Evolutionary conservation across 2,113 vertebrate genomes (phyloP).

Genomic region (Microcebus tavaratra): DNA sequence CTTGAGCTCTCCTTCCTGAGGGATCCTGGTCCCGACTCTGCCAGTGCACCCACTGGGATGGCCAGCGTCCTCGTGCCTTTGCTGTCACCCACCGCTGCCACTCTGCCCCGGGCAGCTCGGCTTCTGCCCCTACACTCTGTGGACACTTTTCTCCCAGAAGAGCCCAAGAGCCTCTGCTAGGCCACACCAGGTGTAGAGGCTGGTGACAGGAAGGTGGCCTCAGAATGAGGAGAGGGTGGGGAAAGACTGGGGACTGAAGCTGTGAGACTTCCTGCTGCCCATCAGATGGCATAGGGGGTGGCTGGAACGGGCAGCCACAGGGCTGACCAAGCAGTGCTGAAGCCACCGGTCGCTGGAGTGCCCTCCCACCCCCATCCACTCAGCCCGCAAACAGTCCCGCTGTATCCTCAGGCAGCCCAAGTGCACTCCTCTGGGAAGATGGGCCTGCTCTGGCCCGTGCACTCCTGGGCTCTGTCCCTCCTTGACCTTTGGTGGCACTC

Average conservation of each 20-base stretch:
- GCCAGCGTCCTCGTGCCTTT: neutral
- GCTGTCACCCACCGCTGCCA: fast-evolving
- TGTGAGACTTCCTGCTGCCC: neutral
- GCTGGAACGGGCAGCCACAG: no score
- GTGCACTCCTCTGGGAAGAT: neutral
- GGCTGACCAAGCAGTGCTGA: neutral
- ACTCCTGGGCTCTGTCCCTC: neutral
- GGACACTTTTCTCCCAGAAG: neutral
- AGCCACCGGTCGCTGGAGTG: neutral
- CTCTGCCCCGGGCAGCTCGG: neutral
- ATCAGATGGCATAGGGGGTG: neutral
- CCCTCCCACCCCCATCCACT: neutral
- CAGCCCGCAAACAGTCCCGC: neutral
- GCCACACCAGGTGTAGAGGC: neutral
- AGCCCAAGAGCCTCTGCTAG: neutral
- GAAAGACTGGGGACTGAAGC: neutral
- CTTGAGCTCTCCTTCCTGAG: neutral
- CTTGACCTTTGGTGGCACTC: neutral
- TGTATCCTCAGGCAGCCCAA: neutral
- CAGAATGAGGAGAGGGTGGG: neutral
- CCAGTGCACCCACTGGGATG: fast-evolving
- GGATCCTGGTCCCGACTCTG: neutral
- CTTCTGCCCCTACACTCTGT: neutral
- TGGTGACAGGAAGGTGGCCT: neutral
- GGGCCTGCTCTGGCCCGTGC: neutral